Evolutionary conservation across 2,797 vertebrate species (phyloP), one percentile per base, ranked within the genome.

Genomic region (Falco biarmicus): DNA sequence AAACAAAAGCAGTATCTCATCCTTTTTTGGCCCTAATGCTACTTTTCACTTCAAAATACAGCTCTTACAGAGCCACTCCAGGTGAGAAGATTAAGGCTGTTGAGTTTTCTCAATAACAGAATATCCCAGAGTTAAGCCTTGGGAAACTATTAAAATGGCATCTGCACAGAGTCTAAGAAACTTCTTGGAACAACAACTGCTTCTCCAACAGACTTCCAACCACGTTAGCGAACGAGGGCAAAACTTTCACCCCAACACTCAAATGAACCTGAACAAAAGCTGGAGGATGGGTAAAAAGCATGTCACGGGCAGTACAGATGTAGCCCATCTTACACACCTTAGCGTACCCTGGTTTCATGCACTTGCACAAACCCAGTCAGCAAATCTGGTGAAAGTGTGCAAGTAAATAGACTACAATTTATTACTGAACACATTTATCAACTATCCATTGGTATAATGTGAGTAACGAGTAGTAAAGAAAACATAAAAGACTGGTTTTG

Each of bases 71-170:
- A 65, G 17, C 17, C 53, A 83, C 41, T 37, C 48, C 13, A 16
- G 57, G 48, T 87, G 53, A 80, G 57, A 92, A 75, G 68, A 93
- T 80, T 71, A 87, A 71, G 26, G 73, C 50, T 75, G 50, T 5
- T 79, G 34, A 77, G 10, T 92, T 92, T 87, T 83, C 41, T 68
- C 87, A 83, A 85, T 31, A 37, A 77, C 50, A 80, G 45, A 92
- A 77, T 34, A 74, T 15, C 45, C 32, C 32, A 25, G 71, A 85
- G 41, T 64, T 90, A 77, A 87, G 48, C 48, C 50, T 78, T 5
- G 2, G 47, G 53, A 54, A 93, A 83, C 45, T 39, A 89, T 26
- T 78, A 66, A 95, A 92, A 87, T 70, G 4, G 77, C 53, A 71
- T 57, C 78, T 57, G 32, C 68, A 77, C 31, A 63, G 43, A 77